These are phyloP conservation scores for Electrophaes corylata DNA, from an alignment of 2,888 invertebrate genomes.

Conservation along the genomic window DNA sequence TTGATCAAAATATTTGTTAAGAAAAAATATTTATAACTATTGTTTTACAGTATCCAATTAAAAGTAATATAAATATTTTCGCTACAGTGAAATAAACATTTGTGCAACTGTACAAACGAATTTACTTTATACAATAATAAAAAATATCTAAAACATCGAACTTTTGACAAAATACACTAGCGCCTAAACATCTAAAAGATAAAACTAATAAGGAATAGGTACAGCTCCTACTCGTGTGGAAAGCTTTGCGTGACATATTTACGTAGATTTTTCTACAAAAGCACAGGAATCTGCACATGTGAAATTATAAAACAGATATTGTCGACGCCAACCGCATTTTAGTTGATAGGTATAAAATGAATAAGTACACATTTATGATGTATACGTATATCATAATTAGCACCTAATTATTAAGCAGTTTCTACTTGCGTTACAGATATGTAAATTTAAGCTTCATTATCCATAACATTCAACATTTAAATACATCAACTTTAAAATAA, in stretches of 20 bases:
- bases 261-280: constrained; percentile 41
- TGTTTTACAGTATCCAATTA: constrained; percentile 62
- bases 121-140: constrained; percentile 51
- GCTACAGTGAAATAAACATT: constrained; percentile 63
- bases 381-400: constrained; percentile 70
- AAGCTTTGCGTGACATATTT: constrained; percentile 27
- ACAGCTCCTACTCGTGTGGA: constrained; percentile 14
- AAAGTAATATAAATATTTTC: constrained; percentile 63
- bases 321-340: constrained; percentile 78
- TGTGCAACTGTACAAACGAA: constrained; percentile 76
- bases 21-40: constrained; percentile 67
- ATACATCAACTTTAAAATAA: constrained; percentile 33
- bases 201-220: constrained; percentile 22
- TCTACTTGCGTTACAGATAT: constrained; percentile 60
- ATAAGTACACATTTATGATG: constrained; percentile 68
- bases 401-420: constrained; percentile 80
- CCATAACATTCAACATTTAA: constrained; percentile 68
- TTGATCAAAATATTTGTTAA: constrained; percentile 66
- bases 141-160: constrained; percentile 51
- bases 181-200: constrained; percentile 28
- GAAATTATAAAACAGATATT: constrained; percentile 70
- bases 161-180: constrained; percentile 47
- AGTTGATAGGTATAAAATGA: constrained; percentile 61
- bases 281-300: constrained; percentile 40
- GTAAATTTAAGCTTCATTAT: constrained; percentile 57